phyloP scores from a whole-genome alignment of 2,888 invertebrate genomes.

The Sinhomidia bicolor region DNA sequence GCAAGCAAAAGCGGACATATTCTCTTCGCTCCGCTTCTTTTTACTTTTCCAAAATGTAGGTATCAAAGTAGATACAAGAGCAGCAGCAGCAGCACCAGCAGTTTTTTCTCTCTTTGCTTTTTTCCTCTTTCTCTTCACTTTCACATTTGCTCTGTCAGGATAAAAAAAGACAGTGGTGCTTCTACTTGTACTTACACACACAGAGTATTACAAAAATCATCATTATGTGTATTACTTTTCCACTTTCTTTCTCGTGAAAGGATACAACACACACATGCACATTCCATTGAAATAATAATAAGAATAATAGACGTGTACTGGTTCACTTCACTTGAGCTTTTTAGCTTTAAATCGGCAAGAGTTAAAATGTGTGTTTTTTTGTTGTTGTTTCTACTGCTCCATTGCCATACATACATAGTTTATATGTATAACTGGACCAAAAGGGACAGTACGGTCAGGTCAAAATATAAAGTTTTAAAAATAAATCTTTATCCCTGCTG shows the following conservation, averaged over 20 bases:
- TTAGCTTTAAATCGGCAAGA: not conserved
- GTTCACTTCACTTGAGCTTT: conserved; percentile 1
- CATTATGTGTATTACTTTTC: conserved; percentile 15
- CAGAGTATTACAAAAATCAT: conserved; percentile 2
- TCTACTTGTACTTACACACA: not conserved
- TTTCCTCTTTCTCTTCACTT: not conserved
- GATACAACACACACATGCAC: not conserved
- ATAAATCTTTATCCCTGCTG: not conserved
- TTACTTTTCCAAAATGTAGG: not conserved
- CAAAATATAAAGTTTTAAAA: no score
- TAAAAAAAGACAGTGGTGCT: no score
- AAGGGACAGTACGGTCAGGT: no score
- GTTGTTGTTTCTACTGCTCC: not conserved
- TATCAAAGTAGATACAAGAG: not conserved
- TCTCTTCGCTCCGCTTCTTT: conserved; percentile 10
- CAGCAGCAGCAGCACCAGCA: not conserved
- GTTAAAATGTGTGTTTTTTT: not conserved
- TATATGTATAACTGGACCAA: no score
- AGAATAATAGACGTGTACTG: not conserved
- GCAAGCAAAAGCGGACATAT: conserved; percentile 14
- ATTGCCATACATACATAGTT: conserved; percentile 26
- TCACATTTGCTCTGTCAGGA: not conserved
- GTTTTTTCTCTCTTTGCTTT: not conserved
- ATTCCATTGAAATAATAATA: conserved; percentile 29
- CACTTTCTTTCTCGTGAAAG: not conserved